These are phyloP conservation scores for Oxystoma pomonae DNA, from an alignment of 2,888 invertebrate genomes.

Conservation along the genomic window DNA sequence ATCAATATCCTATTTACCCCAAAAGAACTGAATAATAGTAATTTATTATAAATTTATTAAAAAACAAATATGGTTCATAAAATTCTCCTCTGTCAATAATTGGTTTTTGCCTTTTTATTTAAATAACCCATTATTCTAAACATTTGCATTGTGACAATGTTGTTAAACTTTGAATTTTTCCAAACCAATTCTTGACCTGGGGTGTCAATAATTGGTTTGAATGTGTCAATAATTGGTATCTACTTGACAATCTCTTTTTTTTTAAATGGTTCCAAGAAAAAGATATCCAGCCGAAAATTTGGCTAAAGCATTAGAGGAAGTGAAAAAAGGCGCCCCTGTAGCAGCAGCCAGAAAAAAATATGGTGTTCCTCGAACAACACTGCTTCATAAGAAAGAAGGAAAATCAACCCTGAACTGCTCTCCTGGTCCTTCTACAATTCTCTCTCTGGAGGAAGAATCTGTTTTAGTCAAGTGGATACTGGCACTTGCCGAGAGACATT, in stretches of 20 bases:
- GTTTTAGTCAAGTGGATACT: conserved; percentile 12
- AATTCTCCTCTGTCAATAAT: background rate
- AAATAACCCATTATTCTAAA: background rate
- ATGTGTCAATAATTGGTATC: background rate
- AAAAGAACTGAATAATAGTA: background rate
- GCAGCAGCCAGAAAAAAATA: conserved; percentile 10
- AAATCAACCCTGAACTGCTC: conserved; percentile 8
- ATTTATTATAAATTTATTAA: background rate
- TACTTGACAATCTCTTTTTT: background rate
- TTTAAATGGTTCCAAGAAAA: background rate
- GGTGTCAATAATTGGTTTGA: background rate
- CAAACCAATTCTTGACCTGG: background rate
- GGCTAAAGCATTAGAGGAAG: background rate
- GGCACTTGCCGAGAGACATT: conserved; percentile 3
- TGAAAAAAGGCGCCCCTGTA: background rate
- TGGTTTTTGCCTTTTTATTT: background rate
- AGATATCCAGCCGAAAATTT: background rate
- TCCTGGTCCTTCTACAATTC: conserved; percentile 9
- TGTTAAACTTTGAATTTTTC: background rate
- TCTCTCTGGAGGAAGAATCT: conserved; percentile 11
- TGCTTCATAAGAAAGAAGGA: conserved; percentile 9
- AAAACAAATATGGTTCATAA: background rate
- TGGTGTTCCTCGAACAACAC: conserved; percentile 13
- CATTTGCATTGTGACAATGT: background rate
- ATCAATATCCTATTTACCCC: background rate